These are phyloP conservation scores for Trissolcus japonicus DNA, from an alignment of 2,888 invertebrate genomes.

Conservation along the genomic window DNA sequence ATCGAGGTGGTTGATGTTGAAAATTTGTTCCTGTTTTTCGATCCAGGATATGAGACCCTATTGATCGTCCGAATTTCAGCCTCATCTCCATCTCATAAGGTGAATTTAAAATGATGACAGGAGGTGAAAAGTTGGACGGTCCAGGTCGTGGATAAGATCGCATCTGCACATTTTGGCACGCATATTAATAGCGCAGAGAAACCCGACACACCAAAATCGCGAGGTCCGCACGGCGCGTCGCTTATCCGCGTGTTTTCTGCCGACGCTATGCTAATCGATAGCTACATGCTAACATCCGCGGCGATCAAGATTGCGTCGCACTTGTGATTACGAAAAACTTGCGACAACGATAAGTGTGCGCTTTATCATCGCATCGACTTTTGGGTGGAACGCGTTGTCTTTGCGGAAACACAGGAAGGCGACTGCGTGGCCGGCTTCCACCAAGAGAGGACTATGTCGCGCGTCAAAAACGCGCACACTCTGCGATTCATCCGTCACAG, in stretches of 20 bases:
- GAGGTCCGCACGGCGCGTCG: slow-evolving; percentile 36
- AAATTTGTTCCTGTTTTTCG: too few species aligned
- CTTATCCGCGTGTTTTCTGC: slow-evolving; percentile 35
- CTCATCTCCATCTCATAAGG: slow-evolving; percentile 1
- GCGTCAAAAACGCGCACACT: slow-evolving; percentile 51
- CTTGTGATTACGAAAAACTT: too few species aligned
- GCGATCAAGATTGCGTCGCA: neutral
- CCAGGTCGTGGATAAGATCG: neutral
- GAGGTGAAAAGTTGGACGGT: neutral
- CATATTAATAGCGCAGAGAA: slow-evolving; percentile 29
- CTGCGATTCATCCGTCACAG: slow-evolving; percentile 52
- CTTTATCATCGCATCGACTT: neutral
- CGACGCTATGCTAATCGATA: slow-evolving; percentile 50
- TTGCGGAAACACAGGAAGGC: slow-evolving; percentile 36
- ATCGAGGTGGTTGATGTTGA: too few species aligned
- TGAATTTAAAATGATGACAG: neutral
- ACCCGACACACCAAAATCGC: slow-evolving; percentile 41
- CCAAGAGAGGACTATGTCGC: slow-evolving; percentile 42
- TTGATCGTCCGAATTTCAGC: neutral
- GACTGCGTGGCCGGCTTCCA: slow-evolving; percentile 55
- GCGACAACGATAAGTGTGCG: neutral
- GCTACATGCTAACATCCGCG: slow-evolving; percentile 31
- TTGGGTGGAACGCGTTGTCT: slow-evolving; percentile 10
- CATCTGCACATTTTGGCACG: neutral
- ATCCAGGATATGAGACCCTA: too few species aligned